Evolutionary conservation across 2,113 vertebrate species (phyloP).

Genomic region (Sylvietta virens): DNA sequence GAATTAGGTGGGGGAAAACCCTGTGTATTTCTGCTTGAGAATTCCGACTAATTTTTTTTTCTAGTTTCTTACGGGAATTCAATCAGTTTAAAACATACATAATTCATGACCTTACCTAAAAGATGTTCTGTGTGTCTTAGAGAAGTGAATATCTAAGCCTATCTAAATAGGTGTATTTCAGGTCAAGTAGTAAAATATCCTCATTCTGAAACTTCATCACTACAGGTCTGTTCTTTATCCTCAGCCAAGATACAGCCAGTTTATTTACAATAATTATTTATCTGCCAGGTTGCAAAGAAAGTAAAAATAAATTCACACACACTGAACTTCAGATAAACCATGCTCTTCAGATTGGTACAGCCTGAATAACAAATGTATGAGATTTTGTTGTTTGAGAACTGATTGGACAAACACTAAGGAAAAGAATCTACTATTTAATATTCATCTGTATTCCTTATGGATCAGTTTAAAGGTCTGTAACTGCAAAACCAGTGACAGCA

Average conservation of each 20-base stretch:
- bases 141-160: background rate
- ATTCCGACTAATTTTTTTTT: background rate
- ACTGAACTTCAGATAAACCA: background rate
- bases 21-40: background rate
- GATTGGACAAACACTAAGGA: background rate
- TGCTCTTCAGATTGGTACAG: background rate
- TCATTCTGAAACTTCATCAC: background rate
- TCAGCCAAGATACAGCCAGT: background rate
- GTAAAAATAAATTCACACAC: background rate
- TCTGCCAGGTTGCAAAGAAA: background rate
- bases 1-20: fast-evolving
- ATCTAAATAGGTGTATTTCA: background rate
- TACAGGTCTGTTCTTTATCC: background rate
- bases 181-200: background rate
- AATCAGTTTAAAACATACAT: background rate
- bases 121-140: background rate
- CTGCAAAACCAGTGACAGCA: background rate
- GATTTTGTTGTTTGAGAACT: background rate
- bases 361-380: background rate
- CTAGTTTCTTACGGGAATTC: background rate
- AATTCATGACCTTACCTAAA: background rate
- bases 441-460: background rate
- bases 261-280: background rate
- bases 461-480: background rate
- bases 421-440: background rate